phyloP scores from a whole-genome alignment of 2,888 invertebrate genomes.

The Luperina nickerlii region DNA sequence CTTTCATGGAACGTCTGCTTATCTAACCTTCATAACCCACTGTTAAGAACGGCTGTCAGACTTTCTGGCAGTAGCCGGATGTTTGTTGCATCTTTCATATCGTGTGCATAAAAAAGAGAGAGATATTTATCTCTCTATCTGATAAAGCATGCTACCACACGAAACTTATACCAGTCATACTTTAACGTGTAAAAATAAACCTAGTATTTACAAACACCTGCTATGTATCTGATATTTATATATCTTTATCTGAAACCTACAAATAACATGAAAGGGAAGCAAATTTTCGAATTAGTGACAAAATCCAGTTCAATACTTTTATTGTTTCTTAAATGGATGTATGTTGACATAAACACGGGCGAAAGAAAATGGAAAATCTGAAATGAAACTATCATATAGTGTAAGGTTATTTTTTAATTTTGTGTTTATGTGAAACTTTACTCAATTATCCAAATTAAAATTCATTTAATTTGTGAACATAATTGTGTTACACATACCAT shows the following conservation, averaged over 20 bases:
- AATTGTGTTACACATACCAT: not conserved
- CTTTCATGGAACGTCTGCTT: no score
- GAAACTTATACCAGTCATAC: not conserved
- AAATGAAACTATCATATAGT: no score
- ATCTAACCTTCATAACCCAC: no score
- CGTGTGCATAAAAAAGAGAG: no score
- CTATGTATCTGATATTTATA: not conserved
- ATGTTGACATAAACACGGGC: constrained; percentile 15
- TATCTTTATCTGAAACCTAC: constrained; percentile 1
- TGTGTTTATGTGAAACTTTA: not conserved
- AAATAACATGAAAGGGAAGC: constrained; percentile 13
- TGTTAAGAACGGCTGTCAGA: no score
- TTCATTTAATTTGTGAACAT: not conserved
- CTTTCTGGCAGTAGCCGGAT: not conserved
- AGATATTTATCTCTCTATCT: not conserved
- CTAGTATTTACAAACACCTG: not conserved
- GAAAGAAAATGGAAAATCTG: no score
- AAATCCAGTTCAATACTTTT: constrained; percentile 20
- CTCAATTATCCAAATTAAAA: not conserved
- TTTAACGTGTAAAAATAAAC: no score
- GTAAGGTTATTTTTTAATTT: not conserved
- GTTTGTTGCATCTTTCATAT: not conserved
- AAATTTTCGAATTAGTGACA: constrained; percentile 16
- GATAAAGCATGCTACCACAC: not conserved
- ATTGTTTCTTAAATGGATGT: constrained; percentile 14